phyloP scores from a whole-genome alignment of 2,888 invertebrate genomes.

The Ectobius pallidus region DNA sequence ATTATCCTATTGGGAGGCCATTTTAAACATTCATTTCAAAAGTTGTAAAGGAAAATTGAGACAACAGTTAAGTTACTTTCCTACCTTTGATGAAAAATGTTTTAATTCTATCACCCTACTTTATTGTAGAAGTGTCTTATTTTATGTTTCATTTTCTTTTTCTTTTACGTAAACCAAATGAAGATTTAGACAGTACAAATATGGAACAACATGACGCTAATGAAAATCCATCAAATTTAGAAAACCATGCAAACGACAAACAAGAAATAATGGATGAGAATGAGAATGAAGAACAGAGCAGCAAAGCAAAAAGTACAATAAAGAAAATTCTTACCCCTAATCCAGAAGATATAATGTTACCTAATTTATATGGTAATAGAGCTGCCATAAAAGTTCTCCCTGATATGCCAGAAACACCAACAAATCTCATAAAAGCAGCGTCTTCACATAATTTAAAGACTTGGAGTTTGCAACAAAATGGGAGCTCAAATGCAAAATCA shows the following conservation, averaged over 20 bases:
- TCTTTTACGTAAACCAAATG: no score
- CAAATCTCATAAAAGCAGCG: background rate
- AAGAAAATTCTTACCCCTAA: slow-evolving; percentile 33
- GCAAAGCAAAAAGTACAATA: background rate
- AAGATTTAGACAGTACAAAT: no score
- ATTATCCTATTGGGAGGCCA: no score
- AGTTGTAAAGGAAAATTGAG: no score
- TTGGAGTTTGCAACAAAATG: background rate
- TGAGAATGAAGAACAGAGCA: background rate
- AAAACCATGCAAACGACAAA: background rate
- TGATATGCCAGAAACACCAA: background rate
- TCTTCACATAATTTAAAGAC: slow-evolving; percentile 2
- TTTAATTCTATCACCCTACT: no score
- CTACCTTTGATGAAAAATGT: no score
- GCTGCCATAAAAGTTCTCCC: background rate
- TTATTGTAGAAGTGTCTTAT: no score
- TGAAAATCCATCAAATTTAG: no score
- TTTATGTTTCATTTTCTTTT: no score
- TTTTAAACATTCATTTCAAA: no score
- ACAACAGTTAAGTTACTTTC: no score
- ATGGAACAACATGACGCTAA: no score
- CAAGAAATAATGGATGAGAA: background rate
- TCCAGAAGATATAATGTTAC: slow-evolving; percentile 33
- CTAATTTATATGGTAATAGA: slow-evolving; percentile 17
- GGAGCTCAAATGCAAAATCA: background rate